These are phyloP conservation scores for Mechanitis mazaeus DNA, from an alignment of 2,888 invertebrate genomes.

Conservation along the genomic window DNA sequence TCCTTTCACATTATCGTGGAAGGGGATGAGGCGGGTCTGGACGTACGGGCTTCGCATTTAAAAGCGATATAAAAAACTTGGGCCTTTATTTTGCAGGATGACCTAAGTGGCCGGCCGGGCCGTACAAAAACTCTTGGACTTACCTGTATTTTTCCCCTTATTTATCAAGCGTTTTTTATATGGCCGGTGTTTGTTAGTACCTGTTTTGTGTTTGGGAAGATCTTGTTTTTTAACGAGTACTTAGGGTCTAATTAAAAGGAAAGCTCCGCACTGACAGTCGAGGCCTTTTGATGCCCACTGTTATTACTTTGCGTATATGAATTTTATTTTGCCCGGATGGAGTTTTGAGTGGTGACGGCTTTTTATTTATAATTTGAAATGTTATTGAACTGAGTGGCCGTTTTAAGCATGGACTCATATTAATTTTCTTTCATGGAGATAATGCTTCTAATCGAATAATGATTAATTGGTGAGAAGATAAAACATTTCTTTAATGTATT, in stretches of 20 bases:
- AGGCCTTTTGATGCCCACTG: constrained; percentile 73
- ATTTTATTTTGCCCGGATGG: constrained; percentile 71
- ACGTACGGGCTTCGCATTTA: constrained; percentile 72
- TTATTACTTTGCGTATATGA: constrained; percentile 73
- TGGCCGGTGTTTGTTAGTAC: constrained; percentile 66
- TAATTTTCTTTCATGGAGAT: constrained; percentile 18
- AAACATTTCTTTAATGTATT: not conserved
- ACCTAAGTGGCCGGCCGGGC: constrained; percentile 75
- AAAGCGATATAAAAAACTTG: constrained; percentile 75
- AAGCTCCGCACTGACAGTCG: constrained; percentile 69
- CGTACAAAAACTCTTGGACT: constrained; percentile 73
- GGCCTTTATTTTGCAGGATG: constrained; percentile 75
- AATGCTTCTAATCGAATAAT: constrained; percentile 21
- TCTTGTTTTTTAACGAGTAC: constrained; percentile 76
- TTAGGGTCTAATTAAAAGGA: constrained; percentile 77
- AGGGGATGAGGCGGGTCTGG: constrained; percentile 64
- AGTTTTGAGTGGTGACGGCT: constrained; percentile 59
- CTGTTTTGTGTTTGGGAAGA: constrained; percentile 71
- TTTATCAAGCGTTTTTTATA: constrained; percentile 74
- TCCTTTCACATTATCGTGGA: constrained; percentile 70
- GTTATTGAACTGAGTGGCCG: constrained; percentile 57
- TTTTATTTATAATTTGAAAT: constrained; percentile 43
- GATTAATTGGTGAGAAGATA: constrained; percentile 2
- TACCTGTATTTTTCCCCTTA: constrained; percentile 78
- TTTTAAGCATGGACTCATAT: constrained; percentile 30